Conservation (phyloP, 2,113 vertebrate genomes). For the Hydropotes inermis region DNA sequence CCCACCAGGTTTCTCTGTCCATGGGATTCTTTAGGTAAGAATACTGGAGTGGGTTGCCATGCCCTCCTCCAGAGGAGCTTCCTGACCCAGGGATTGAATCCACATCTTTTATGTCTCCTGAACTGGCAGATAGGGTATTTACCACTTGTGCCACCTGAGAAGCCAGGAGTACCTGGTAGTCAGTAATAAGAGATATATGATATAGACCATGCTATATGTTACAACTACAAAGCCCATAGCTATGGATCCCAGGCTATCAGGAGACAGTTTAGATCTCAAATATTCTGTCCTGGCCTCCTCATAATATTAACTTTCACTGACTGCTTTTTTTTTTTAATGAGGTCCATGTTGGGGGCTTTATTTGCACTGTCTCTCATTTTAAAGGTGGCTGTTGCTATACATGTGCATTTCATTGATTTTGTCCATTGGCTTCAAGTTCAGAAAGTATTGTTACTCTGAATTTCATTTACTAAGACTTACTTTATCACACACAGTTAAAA, state of each 20-base stretch:
- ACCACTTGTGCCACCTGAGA: background rate
- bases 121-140: background rate
- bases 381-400: background rate
- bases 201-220: background rate
- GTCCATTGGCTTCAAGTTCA: background rate
- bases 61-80: background rate
- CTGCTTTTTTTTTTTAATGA: background rate
- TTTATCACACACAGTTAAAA: background rate
- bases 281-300: background rate
- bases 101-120: background rate
- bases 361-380: background rate
- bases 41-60: background rate
- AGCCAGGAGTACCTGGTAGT: background rate
- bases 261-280: background rate
- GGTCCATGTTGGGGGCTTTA: background rate
- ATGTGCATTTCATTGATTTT: background rate
- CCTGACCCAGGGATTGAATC: background rate
- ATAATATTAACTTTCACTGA: background rate
- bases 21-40: background rate
- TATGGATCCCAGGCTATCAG: background rate
- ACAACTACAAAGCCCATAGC: background rate
- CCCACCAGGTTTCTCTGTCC: background rate
- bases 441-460: background rate
- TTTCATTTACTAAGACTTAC: background rate
- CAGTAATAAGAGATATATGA: background rate